Evolutionary conservation across 2,888 invertebrate species (phyloP).

Genomic region (Nineta flava): DNA sequence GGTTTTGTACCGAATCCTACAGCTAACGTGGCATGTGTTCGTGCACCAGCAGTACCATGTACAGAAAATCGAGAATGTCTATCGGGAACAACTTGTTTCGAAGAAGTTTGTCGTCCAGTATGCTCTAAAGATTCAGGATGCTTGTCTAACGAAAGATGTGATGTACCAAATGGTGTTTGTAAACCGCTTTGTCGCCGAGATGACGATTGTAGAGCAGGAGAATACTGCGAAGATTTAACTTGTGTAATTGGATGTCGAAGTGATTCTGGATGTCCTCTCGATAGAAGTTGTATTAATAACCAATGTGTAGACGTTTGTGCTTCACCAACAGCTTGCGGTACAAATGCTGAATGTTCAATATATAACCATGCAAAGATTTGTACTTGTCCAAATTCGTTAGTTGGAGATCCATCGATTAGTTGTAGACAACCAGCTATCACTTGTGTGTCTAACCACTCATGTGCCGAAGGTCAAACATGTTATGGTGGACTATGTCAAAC

Average conservation of each 20-base stretch:
- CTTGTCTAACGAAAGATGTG: slow-evolving; percentile 67
- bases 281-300: slow-evolving; percentile 58
- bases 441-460: slow-evolving; percentile 51
- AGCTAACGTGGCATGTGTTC: slow-evolving; percentile 73
- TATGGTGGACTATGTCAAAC: slow-evolving; percentile 63
- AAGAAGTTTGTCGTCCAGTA: slow-evolving; percentile 56
- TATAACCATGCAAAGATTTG: slow-evolving; percentile 59
- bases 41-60: slow-evolving; percentile 62
- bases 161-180: slow-evolving; percentile 51
- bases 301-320: slow-evolving; percentile 64
- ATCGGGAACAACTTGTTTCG: slow-evolving; percentile 53
- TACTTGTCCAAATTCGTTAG: slow-evolving; percentile 49
- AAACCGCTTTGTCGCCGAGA: slow-evolving; percentile 70
- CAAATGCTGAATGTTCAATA: slow-evolving; percentile 60
- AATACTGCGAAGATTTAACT: slow-evolving; percentile 68
- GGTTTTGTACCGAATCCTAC: slow-evolving; percentile 78
- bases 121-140: slow-evolving; percentile 64
- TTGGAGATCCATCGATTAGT: slow-evolving; percentile 57
- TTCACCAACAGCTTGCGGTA: slow-evolving; percentile 65
- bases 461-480: slow-evolving; percentile 54
- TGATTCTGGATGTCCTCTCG: slow-evolving; percentile 56
- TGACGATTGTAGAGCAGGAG: slow-evolving; percentile 73
- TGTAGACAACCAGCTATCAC: slow-evolving; percentile 51
- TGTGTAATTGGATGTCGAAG: slow-evolving; percentile 71
- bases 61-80: slow-evolving; percentile 61